phyloP scores from a whole-genome alignment of 2,113 vertebrate species.

The Charadrius vociferus region DNA sequence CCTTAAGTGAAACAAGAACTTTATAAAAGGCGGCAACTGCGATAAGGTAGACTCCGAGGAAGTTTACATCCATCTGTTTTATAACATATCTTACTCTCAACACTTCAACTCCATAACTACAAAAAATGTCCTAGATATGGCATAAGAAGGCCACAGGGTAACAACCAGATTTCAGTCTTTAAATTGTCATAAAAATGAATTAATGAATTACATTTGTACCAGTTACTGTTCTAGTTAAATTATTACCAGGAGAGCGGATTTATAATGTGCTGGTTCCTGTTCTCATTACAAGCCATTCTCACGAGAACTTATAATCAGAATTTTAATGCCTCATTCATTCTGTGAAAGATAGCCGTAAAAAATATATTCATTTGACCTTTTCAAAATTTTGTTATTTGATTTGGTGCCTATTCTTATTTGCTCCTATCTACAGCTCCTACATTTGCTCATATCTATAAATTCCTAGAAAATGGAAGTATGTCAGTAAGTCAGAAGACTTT shows the following conservation, averaged over 20 bases:
- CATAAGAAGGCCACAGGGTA: not conserved
- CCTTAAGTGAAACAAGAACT: not conserved
- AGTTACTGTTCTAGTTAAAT: conserved; percentile 62
- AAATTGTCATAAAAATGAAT: conserved; percentile 48
- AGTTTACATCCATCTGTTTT: not conserved
- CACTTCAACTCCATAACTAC: not conserved
- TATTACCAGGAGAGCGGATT: conserved; percentile 62
- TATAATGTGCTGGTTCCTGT: conserved; percentile 51
- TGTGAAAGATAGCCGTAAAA: conserved; percentile 33
- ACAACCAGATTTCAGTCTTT: conserved; percentile 1
- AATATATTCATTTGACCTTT: conserved; percentile 67
- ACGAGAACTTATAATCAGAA: conserved; percentile 54
- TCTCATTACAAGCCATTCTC: conserved; percentile 64
- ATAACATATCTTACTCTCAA: not conserved
- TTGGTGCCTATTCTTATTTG: conserved; percentile 23
- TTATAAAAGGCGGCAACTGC: not conserved
- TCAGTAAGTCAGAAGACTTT: conserved; percentile 8
- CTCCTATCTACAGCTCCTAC: not conserved
- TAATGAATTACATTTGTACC: conserved; percentile 63
- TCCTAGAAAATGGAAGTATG: not conserved
- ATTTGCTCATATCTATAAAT: not conserved
- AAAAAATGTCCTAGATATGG: not conserved
- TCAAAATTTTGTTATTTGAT: conserved; percentile 44
- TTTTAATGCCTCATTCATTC: conserved; percentile 46
- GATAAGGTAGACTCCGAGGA: not conserved